Conservation (phyloP, 2,113 vertebrate genomes). For the Uropsilus gracilis region DNA sequence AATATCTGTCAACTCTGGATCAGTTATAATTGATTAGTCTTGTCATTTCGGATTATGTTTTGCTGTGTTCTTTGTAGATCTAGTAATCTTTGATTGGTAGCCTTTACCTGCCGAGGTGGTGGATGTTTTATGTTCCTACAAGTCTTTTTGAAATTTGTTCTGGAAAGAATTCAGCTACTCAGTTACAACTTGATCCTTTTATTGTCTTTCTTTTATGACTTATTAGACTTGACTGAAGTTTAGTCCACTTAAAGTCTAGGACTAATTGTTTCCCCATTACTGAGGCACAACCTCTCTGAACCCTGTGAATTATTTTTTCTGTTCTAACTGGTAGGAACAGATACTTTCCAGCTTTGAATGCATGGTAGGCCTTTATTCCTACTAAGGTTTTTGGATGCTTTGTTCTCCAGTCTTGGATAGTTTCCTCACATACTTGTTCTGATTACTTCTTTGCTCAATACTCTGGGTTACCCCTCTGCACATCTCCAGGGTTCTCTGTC, state of each 20-base stretch:
- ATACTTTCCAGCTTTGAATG: background rate
- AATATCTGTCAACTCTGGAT: background rate
- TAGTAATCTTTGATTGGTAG: background rate
- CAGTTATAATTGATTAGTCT: background rate
- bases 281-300: background rate
- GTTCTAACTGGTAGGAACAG: background rate
- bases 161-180: conserved; percentile 23
- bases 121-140: conserved; percentile 31
- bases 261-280: background rate
- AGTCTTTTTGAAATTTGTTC: conserved; percentile 35
- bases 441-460: background rate
- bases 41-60: background rate
- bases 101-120: conserved; percentile 9
- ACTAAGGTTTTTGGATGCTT: background rate
- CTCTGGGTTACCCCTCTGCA: background rate
- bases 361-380: background rate
- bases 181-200: background rate
- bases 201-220: background rate
- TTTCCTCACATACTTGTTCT: background rate
- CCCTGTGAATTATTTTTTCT: background rate
- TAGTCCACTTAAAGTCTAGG: background rate
- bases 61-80: background rate
- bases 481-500: background rate
- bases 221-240: background rate
- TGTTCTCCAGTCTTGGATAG: background rate